phyloP scores from a whole-genome alignment of 2,888 invertebrate species.

The Homarus gammarus region DNA sequence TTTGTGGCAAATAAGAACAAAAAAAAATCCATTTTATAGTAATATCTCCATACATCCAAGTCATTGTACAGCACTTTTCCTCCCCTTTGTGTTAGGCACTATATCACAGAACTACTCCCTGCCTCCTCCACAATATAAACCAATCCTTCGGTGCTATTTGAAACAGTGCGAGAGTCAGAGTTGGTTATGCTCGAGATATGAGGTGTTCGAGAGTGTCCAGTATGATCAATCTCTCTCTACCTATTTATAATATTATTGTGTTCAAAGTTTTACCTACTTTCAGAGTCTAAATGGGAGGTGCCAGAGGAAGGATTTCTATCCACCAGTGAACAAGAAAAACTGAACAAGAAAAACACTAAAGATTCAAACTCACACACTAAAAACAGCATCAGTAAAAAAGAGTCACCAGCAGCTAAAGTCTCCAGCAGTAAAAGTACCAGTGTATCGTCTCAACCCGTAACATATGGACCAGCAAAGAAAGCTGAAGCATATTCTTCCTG shows the following conservation, averaged over 20 bases:
- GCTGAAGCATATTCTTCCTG: slow-evolving; percentile 50
- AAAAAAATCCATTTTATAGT: no score
- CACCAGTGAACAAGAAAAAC: slow-evolving; percentile 78
- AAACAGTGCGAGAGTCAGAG: no score
- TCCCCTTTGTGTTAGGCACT: no score
- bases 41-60: no score
- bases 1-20: slow-evolving; percentile 3
- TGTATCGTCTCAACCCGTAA: slow-evolving; percentile 20
- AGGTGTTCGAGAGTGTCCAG: no score
- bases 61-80: no score
- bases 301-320: slow-evolving; percentile 86
- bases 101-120: no score
- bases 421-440: slow-evolving; percentile 2
- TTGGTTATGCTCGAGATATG: no score
- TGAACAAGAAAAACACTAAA: slow-evolving; percentile 32
- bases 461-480: slow-evolving; percentile 63
- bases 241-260: no score
- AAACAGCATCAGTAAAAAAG: background rate
- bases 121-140: no score
- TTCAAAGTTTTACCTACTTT: slow-evolving; percentile 74
- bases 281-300: slow-evolving; percentile 88
- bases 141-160: no score
- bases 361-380: background rate
- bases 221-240: no score
- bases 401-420: slow-evolving; percentile 9